These are phyloP conservation scores for Morus bassanus DNA, from an alignment of 2,797 vertebrate species.

Conservation along the genomic window DNA sequence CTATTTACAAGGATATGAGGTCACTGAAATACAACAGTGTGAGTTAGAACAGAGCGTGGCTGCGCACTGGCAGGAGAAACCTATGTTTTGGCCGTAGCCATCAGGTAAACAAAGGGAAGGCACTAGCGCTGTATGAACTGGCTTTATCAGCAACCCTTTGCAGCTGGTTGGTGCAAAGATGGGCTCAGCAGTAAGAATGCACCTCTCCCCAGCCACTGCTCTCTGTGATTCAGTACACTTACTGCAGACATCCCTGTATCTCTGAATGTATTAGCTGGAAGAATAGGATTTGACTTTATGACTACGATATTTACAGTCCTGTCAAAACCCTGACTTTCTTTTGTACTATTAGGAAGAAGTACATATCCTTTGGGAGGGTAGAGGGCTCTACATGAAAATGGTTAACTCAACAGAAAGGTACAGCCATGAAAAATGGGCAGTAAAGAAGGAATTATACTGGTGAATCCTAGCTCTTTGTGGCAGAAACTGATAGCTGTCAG, in stretches of 20 bases:
- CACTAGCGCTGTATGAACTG: not conserved
- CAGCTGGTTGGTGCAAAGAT: not conserved
- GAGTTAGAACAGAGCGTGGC: not conserved
- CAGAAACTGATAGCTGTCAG: conserved; percentile 49
- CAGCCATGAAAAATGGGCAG: conserved; percentile 5
- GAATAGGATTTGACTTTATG: conserved; percentile 42
- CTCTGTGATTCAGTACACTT: not conserved
- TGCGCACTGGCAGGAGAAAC: not conserved
- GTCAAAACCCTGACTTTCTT: conserved; percentile 32
- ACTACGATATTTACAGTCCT: conserved; percentile 48
- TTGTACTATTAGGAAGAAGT: conserved; percentile 8
- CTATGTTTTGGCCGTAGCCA: not conserved
- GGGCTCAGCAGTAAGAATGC: not conserved
- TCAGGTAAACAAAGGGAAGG: not conserved
- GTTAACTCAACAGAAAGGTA: conserved; percentile 33
- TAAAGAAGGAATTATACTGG: not conserved
- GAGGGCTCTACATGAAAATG: conserved; percentile 17
- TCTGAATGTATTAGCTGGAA: conserved; percentile 4
- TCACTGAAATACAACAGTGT: not conserved
- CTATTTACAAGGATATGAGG: not conserved
- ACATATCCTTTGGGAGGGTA: not conserved
- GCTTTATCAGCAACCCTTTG: not conserved
- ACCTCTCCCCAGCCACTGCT: not conserved
- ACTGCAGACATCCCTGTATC: not conserved
- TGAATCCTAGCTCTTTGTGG: conserved; percentile 5